Evolutionary conservation across 2,113 vertebrate species (phyloP).

Genomic region (Callopanchax toddi): DNA sequence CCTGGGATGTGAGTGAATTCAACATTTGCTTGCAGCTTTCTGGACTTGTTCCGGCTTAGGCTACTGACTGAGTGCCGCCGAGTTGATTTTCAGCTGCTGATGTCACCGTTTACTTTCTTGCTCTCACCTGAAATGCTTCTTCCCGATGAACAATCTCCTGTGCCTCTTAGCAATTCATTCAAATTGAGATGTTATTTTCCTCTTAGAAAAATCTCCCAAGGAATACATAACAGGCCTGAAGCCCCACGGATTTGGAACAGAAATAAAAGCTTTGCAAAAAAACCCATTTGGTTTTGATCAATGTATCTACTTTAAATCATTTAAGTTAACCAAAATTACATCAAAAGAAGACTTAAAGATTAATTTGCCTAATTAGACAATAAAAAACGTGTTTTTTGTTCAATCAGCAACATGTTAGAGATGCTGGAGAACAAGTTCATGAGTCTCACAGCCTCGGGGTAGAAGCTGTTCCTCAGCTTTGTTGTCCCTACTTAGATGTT

Average conservation of each 20-base stretch:
- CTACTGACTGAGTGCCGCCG: neutral
- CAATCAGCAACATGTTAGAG: no score
- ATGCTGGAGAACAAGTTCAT: no score
- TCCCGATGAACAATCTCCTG: neutral
- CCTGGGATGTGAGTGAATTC: conserved; percentile 8
- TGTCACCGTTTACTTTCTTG: neutral
- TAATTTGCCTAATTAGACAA: no score
- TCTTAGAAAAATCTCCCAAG: neutral
- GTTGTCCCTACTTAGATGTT: no score
- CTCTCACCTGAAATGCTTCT: neutral
- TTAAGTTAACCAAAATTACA: no score
- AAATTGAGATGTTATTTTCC: neutral
- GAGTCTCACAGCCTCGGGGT: no score
- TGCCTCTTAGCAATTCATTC: neutral
- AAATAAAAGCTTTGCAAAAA: neutral
- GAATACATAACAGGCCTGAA: neutral
- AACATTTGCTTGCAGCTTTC: conserved; percentile 1
- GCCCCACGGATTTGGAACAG: neutral
- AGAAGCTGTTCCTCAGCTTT: no score
- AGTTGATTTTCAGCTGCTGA: neutral
- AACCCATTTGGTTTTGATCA: neutral
- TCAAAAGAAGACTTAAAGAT: no score
- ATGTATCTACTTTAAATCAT: no score
- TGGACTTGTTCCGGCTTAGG: neutral
- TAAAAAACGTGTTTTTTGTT: no score